Base-by-base conservation (phyloP, 2,113 vertebrate species). In the Spermophilus dauricus region DNA sequence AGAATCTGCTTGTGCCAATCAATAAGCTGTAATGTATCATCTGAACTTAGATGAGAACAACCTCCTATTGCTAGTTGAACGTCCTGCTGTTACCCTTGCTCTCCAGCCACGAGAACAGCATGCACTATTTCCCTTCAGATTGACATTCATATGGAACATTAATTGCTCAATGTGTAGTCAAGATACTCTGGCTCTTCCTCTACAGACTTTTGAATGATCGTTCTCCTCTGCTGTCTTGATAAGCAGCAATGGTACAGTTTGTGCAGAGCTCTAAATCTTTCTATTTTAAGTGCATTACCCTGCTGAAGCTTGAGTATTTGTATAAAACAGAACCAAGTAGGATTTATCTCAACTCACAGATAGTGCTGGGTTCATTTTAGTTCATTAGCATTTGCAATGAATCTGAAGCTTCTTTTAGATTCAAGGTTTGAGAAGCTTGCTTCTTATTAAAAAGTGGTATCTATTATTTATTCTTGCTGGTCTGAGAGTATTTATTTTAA, bases 331-430 rank as follows among this genome's bases (percentile, higher is more conserved):
- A 86, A 18, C 28, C 34, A 75, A 42, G 9, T 26, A 39, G 72
- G 22, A 76, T 51, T 91, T 53, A 63, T 72, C 63, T 63, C 45
- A 91, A 89, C 10, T 26, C 28, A 85, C 30, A 97, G 89, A 48
- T 24, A 78, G 8, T 69, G 70, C 8, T 51, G 75, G 78, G 56
- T 53, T 78, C 80, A 56, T 80, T 93, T 86, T 63, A 45, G 22
- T 81, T 56, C 42, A 30, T 94, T 83, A 93, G 24, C 34, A 72
- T 72, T 82, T 91, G 61, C 45, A 91, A 78, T 95, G 78, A 89
- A 88, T 91, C 61, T 76, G 56, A 91, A 95, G 39, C 8, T 53
- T 58, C 84, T 70, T 92, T 81, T 12, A 37, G 51, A 73, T 86
- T 82, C 13, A 83, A 73, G 32, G 12, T 86, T 92, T 91, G 80